A percentile compares a stretch with the other conserved stretches of the same genome.
phyloP scores from a whole-genome alignment of 2,113 vertebrate species.

The Semicossyphus pulcher region DNA sequence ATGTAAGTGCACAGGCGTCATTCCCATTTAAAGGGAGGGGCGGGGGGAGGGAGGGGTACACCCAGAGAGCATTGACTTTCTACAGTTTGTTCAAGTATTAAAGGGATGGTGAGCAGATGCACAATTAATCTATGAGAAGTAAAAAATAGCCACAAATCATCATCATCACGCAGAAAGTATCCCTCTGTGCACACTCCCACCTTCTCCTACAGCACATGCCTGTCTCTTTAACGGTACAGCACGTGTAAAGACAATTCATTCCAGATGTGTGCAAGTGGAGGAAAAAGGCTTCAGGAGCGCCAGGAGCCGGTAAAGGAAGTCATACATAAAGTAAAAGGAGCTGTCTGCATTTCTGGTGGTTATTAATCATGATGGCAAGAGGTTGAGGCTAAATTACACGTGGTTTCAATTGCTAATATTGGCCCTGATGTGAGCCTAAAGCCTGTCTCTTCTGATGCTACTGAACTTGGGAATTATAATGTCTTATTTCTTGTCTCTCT shows the following conservation, averaged over 20 bases:
- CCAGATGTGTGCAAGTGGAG: slow-evolving; percentile 43
- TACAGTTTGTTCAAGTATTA: slow-evolving; percentile 17
- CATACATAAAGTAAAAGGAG: background rate
- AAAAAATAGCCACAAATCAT: slow-evolving; percentile 10
- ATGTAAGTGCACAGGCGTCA: slow-evolving; percentile 1
- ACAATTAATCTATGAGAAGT: slow-evolving; percentile 10
- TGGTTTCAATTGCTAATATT: background rate
- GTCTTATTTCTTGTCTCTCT: slow-evolving; percentile 35
- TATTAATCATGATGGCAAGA: slow-evolving; percentile 26
- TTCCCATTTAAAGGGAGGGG: slow-evolving; percentile 6
- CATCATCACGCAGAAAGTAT: slow-evolving; percentile 1
- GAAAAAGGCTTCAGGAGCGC: background rate
- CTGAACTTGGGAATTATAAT: slow-evolving; percentile 16
- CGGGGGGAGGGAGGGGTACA: background rate
- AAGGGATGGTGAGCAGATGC: slow-evolving; percentile 18
- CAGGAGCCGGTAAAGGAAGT: slow-evolving; percentile 7
- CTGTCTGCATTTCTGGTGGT: background rate
- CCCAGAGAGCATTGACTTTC: slow-evolving; percentile 13
- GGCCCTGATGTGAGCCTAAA: slow-evolving; percentile 14
- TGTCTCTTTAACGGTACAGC: slow-evolving; percentile 36
- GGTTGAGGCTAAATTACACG: background rate
- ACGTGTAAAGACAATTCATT: slow-evolving; percentile 9
- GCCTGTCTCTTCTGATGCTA: slow-evolving; percentile 20
- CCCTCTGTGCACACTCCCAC: background rate
- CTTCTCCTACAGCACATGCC: background rate